These are phyloP conservation scores for Hirtodrosophila histrioides DNA, from an alignment of 2,888 invertebrate species.

Conservation along the genomic window DNA sequence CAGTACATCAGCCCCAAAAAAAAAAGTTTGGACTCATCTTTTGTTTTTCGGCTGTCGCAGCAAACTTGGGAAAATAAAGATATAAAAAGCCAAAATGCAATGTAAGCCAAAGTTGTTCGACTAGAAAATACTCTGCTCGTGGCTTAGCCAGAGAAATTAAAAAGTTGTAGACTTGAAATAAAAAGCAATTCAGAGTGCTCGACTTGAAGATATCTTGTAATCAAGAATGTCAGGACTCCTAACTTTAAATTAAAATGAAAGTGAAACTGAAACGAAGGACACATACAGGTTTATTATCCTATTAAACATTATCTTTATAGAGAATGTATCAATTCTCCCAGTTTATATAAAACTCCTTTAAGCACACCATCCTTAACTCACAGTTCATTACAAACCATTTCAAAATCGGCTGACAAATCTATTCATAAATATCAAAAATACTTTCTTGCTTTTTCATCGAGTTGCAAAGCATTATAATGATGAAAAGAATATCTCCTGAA, in stretches of 20 bases:
- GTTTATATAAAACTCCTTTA: too few species aligned
- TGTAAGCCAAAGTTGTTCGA: background rate
- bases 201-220: too few species aligned
- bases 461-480: constrained; percentile 53
- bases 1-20: constrained; percentile 18
- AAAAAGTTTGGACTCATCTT: constrained; percentile 60
- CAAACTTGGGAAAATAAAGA: constrained; percentile 11
- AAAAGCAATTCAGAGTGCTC: too few species aligned
- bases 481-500: constrained; percentile 68
- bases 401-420: constrained; percentile 16
- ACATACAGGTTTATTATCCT: too few species aligned
- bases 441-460: constrained; percentile 56
- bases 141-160: too few species aligned
- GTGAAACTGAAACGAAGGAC: too few species aligned
- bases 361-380: background rate
- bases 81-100: background rate
- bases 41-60: constrained; percentile 41
- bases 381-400: background rate
- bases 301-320: too few species aligned
- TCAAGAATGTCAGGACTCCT: too few species aligned
- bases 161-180: too few species aligned
- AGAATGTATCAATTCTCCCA: too few species aligned
- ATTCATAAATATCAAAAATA: constrained; percentile 45
- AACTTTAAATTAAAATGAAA: too few species aligned
- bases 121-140: background rate